Evolutionary conservation across 1,140 invertebrate species (phyloP).

Genomic region (Akabosia matsudoensis): DNA sequence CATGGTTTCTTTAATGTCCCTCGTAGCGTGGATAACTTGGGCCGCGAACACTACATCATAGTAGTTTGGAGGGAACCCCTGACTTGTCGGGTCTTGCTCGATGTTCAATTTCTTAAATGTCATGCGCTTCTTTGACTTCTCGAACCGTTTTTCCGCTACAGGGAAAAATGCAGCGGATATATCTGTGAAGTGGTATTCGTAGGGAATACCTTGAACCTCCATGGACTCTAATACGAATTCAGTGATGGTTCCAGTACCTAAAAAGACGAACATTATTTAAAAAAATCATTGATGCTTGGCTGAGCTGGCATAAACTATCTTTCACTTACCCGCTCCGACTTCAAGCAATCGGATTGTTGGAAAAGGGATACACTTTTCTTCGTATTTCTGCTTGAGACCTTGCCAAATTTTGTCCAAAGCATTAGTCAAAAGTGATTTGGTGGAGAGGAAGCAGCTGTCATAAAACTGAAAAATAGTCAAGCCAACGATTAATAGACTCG

Average conservation of each 20-base stretch:
- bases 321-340: conserved; percentile 19
- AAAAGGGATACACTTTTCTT: neutral
- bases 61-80: conserved; percentile 27
- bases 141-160: conserved; percentile 20
- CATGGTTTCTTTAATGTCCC: conserved; percentile 9
- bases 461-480: no score
- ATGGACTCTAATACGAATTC: neutral
- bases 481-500: no score
- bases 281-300: neutral
- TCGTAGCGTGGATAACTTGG: conserved; percentile 31
- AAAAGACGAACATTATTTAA: neutral
- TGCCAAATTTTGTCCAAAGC: neutral
- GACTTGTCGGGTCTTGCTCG: conserved; percentile 20
- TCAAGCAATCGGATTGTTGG: neutral
- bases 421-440: no score
- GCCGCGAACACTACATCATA: conserved; percentile 27
- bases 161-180: conserved; percentile 30
- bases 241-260: conserved; percentile 10
- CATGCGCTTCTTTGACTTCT: neutral
- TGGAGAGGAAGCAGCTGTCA: no score
- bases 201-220: neutral
- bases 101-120: conserved; percentile 21
- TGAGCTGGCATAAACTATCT: neutral
- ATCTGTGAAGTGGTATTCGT: conserved; percentile 24
- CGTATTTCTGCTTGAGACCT: neutral